These are phyloP conservation scores for Apodemia zela DNA, from an alignment of 2,888 invertebrate species.

Conservation along the genomic window DNA sequence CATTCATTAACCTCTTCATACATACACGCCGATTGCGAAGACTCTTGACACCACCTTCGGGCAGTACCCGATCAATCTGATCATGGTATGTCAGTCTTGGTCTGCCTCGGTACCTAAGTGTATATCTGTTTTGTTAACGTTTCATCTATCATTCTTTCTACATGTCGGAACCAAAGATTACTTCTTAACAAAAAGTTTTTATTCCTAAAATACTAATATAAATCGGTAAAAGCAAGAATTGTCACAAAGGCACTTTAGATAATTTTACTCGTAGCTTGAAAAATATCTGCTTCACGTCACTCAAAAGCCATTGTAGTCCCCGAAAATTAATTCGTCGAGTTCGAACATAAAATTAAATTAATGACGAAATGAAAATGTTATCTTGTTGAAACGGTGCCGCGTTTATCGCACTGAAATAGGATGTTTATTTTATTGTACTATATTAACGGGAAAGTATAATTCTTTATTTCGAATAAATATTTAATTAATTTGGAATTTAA, in stretches of 20 bases:
- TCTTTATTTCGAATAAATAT: neutral
- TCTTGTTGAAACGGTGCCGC: conserved; percentile 25
- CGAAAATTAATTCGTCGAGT: conserved; percentile 32
- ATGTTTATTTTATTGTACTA: conserved; percentile 12
- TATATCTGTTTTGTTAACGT: no score
- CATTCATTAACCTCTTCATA: no score
- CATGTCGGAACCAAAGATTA: no score
- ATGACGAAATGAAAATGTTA: conserved; percentile 32
- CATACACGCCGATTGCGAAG: no score
- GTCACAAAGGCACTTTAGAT: neutral
- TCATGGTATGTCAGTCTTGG: no score
- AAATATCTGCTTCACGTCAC: conserved; percentile 15
- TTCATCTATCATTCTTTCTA: no score
- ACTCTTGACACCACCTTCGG: no score
- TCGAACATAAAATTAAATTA: conserved; percentile 35
- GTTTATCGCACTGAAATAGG: conserved; percentile 12
- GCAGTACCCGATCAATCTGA: no score
- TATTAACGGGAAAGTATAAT: conserved; percentile 9
- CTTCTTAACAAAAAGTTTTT: no score
- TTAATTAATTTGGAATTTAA: conserved; percentile 20
- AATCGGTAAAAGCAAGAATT: neutral
- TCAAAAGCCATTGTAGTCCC: conserved; percentile 22
- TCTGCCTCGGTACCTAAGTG: no score
- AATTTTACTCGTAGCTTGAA: conserved; percentile 5
- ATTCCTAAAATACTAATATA: no score